These are phyloP conservation scores for Pithys albifrons DNA, from an alignment of 2,113 vertebrate genomes.

Conservation along the genomic window DNA sequence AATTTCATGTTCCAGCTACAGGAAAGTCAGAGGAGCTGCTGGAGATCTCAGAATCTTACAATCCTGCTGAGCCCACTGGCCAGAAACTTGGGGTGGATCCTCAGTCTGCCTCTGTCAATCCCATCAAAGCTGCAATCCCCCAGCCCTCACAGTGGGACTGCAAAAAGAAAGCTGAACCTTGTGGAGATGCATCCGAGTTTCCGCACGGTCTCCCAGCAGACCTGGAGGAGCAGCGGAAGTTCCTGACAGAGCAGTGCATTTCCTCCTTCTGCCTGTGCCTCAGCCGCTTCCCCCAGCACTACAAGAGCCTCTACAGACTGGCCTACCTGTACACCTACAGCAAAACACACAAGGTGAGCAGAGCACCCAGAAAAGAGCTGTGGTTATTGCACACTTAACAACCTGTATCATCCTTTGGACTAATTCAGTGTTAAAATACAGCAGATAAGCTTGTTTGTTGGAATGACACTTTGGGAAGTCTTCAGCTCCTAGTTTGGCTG, in stretches of 20 bases:
- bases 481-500: not conserved
- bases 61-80: not conserved
- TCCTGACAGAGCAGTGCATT: constrained; percentile 90
- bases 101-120: constrained; percentile 35
- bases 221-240: constrained; percentile 82
- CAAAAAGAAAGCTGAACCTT: constrained; percentile 78
- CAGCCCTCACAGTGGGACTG: constrained; percentile 73
- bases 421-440: not conserved
- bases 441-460: not conserved
- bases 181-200: constrained; percentile 77
- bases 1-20: not conserved
- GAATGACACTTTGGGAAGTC: not conserved
- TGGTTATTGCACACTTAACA: not conserved
- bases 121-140: constrained; percentile 58
- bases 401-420: not conserved
- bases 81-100: constrained; percentile 69
- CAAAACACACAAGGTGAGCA: constrained; percentile 88
- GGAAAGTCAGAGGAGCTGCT: constrained; percentile 69
- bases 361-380: not conserved
- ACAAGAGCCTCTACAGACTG: constrained; percentile 96
- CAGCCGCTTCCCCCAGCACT: constrained; percentile 96
- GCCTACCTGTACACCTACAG: constrained; percentile 92
- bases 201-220: constrained; percentile 84
- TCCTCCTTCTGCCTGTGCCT: constrained; percentile 90
- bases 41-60: constrained; percentile 67